These are phyloP conservation scores for Mormyrops boulengeri DNA, from an alignment of 2,797 vertebrate species.

Conservation along the genomic window DNA sequence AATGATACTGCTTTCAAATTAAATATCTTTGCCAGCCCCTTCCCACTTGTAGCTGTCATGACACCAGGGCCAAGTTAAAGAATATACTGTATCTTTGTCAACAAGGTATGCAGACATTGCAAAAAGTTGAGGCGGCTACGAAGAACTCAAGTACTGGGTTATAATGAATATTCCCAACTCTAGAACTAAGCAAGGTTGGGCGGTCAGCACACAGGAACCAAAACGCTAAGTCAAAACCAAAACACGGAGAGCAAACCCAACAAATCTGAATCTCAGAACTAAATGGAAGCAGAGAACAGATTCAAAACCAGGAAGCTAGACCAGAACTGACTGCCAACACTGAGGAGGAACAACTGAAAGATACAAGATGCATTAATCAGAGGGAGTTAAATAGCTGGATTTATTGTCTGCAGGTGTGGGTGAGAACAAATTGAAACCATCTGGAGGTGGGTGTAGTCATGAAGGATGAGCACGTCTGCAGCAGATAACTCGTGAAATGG, in stretches of 20 bases:
- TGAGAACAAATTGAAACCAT: not conserved
- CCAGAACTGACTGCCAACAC: not conserved
- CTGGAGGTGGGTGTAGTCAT: not conserved
- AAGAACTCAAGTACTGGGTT: not conserved
- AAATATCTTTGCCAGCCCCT: not conserved
- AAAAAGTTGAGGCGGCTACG: not conserved
- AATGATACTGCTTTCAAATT: not conserved
- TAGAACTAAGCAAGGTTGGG: not conserved
- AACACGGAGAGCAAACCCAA: not conserved
- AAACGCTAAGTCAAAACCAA: not conserved
- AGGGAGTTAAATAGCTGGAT: not conserved
- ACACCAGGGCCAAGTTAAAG: not conserved
- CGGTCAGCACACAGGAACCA: not conserved
- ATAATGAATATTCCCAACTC: not conserved
- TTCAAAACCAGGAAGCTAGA: not conserved
- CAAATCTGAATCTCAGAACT: not conserved
- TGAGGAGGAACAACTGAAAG: not conserved
- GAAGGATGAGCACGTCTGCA: not conserved
- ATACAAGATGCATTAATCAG: constrained; percentile 3
- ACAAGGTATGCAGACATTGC: not conserved
- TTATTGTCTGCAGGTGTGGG: constrained; percentile 2
- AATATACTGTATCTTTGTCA: not conserved
- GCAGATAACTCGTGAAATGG: not conserved
- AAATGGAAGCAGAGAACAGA: not conserved
- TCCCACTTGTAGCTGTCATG: not conserved